These are phyloP conservation scores for Dryomyza anilis DNA, from an alignment of 2,888 invertebrate genomes.

Conservation along the genomic window DNA sequence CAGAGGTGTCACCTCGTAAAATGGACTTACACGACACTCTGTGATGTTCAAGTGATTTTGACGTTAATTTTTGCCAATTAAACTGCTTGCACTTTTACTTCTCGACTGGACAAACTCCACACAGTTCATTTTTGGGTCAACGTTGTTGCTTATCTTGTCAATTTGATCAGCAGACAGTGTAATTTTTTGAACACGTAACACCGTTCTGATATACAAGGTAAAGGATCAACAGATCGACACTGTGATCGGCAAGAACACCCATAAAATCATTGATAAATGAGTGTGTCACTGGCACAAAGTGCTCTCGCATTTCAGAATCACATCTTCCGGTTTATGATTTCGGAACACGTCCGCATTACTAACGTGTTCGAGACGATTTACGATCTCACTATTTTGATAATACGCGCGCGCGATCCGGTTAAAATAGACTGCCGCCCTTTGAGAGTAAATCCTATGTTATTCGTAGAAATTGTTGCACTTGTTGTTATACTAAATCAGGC, in stretches of 20 bases:
- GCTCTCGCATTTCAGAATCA: not conserved
- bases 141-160: too few relatives aligned
- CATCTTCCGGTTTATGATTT: not conserved
- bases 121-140: too few relatives aligned
- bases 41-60: not conserved
- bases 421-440: too few relatives aligned
- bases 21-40: not conserved
- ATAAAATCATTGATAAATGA: slow-evolving; percentile 36
- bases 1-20: not conserved
- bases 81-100: too few relatives aligned
- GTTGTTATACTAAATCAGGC: not conserved
- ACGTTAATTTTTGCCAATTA: not conserved
- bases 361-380: not conserved
- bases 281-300: not conserved
- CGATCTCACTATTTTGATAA: not conserved
- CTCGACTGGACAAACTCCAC: too few relatives aligned
- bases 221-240: too few relatives aligned
- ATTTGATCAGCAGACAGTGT: too few relatives aligned
- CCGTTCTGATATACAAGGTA: too few relatives aligned
- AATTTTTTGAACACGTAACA: too few relatives aligned
- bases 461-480: not conserved
- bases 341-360: not conserved
- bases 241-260: slow-evolving; percentile 32
- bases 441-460: not conserved
- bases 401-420: not conserved